Conservation (phyloP, 2,113 vertebrate species). For the Nanorana parkeri region DNA sequence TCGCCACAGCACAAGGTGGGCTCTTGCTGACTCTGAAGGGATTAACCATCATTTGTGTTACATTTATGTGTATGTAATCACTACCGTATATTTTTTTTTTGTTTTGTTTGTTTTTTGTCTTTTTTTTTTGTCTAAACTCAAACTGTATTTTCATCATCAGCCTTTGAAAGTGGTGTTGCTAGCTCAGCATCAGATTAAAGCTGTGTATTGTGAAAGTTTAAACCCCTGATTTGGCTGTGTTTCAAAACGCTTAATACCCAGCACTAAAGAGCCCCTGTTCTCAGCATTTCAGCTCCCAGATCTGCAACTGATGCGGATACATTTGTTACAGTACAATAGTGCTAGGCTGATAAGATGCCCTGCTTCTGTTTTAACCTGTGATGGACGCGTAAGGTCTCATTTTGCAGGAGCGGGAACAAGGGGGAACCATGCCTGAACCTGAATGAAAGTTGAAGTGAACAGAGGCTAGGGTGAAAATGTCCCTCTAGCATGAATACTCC, state of each 20-base stretch:
- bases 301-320: constrained; percentile 21
- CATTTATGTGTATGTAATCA: constrained; percentile 51
- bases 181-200: constrained; percentile 55
- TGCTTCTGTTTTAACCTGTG: not conserved
- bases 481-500: no score
- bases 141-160: constrained; percentile 38
- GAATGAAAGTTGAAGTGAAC: no score
- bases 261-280: constrained; percentile 13
- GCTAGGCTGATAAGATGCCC: not conserved
- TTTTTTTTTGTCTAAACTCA: constrained; percentile 17
- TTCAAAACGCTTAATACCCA: constrained; percentile 32
- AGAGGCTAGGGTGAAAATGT: no score
- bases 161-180: constrained; percentile 45
- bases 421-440: no score
- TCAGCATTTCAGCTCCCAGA: constrained; percentile 22
- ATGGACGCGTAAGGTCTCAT: no score
- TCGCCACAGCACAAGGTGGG: not conserved
- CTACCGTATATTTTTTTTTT: constrained; percentile 29
- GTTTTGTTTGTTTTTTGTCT: not conserved
- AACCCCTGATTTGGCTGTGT: constrained; percentile 20
- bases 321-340: constrained; percentile 12
- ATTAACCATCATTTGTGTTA: constrained; percentile 41
- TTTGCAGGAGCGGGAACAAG: no score
- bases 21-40: constrained; percentile 26
- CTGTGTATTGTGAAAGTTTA: constrained; percentile 38